These are phyloP conservation scores for Periplaneta americana DNA, from an alignment of 1,140 invertebrate species.

Conservation along the genomic window DNA sequence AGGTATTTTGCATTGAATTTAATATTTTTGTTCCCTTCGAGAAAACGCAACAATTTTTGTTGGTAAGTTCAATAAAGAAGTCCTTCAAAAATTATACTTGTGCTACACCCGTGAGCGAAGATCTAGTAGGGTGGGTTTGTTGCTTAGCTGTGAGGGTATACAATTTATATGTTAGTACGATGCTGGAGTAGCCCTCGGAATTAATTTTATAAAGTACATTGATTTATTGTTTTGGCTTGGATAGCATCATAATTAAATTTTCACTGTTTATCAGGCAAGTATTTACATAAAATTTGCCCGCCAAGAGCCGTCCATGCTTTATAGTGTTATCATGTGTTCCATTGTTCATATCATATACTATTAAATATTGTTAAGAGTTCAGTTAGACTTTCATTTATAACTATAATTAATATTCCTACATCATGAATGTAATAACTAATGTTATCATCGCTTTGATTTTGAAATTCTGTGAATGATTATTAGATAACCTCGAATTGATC, in stretches of 20 bases:
- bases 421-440: no score
- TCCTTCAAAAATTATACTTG: background rate
- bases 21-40: background rate
- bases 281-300: constrained; percentile 14
- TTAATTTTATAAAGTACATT: background rate
- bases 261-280: background rate
- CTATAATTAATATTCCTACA: no score
- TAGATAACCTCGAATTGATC: background rate
- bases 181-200: background rate
- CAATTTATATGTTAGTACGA: background rate
- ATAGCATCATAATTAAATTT: background rate
- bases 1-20: background rate
- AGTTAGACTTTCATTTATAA: no score
- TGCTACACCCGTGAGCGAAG: background rate
- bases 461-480: background rate
- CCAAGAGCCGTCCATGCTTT: constrained; percentile 16
- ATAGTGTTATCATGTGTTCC: constrained; percentile 16
- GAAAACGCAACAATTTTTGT: background rate
- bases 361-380: background rate
- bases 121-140: background rate
- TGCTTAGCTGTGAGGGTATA: background rate
- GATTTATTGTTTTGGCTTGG: background rate
- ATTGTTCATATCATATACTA: constrained; percentile 12
- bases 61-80: background rate
- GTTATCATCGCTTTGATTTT: no score